Evolutionary conservation across 2,113 vertebrate genomes (phyloP).

Genomic region (Hemiprocne comata): DNA sequence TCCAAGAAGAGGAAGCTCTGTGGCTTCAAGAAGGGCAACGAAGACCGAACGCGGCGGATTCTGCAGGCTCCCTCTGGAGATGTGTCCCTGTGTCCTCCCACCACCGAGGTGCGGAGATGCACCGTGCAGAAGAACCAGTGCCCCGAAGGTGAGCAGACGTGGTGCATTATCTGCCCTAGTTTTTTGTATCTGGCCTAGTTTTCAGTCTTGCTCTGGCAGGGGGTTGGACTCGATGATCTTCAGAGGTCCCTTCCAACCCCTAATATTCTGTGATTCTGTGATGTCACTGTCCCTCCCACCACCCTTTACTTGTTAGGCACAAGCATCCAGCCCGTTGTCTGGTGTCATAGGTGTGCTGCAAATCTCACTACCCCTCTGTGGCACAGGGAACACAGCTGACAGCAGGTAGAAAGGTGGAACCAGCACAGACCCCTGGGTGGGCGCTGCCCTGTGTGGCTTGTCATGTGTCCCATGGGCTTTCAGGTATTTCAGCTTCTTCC

Average conservation of each 20-base stretch:
- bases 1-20: slow-evolving; percentile 93
- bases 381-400: background rate
- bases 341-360: accelerated
- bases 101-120: slow-evolving; percentile 86
- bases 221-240: no score
- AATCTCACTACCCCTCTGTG: accelerated
- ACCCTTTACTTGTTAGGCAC: background rate
- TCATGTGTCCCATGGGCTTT: background rate
- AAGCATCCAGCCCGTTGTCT: background rate
- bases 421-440: accelerated
- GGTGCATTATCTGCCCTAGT: no score
- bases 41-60: slow-evolving; percentile 83
- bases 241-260: no score
- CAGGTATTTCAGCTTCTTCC: background rate
- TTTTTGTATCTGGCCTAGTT: no score
- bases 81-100: slow-evolving; percentile 76
- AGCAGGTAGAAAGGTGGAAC: background rate
- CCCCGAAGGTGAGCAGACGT: slow-evolving; percentile 79
- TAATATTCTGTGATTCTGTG: no score
- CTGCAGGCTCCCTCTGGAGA: slow-evolving; percentile 78
- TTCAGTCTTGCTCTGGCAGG: no score
- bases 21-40: slow-evolving; percentile 91
- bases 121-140: slow-evolving; percentile 82
- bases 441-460: background rate
- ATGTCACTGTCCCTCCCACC: background rate